phyloP scores from a whole-genome alignment of 2,113 vertebrate genomes.

The Chiloscyllium plagiosum region DNA sequence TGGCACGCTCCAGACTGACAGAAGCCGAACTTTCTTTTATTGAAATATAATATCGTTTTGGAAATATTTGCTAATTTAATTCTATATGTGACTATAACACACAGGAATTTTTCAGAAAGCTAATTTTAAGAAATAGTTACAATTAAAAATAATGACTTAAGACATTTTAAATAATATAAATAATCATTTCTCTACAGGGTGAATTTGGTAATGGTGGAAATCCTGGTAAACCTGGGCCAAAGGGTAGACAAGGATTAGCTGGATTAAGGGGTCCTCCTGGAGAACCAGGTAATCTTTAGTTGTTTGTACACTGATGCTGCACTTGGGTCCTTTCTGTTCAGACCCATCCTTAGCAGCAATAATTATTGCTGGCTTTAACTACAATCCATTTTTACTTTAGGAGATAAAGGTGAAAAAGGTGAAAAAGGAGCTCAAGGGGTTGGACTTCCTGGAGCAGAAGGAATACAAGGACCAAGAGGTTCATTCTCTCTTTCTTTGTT shows the following conservation, averaged over 20 bases:
- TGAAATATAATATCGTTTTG: not conserved
- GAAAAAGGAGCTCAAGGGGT: conserved; percentile 46
- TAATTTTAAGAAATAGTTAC: not conserved
- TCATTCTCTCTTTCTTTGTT: not conserved
- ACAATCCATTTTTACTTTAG: conserved; percentile 42
- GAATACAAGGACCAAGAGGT: conserved; percentile 55
- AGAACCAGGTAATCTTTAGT: conserved; percentile 47
- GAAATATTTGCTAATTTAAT: not conserved
- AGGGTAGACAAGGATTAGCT: conserved; percentile 53
- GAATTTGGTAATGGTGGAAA: conserved; percentile 55
- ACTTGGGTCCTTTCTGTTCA: not conserved
- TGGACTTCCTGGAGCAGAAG: conserved; percentile 50
- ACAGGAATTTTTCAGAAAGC: not conserved
- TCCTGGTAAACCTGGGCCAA: conserved; percentile 51
- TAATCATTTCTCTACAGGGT: conserved; percentile 46
- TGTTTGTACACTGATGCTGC: not conserved
- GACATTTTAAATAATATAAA: not conserved
- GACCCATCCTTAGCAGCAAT: not conserved
- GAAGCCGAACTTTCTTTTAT: not conserved
- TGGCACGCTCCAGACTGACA: not conserved
- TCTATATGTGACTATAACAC: not conserved
- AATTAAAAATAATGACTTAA: not conserved
- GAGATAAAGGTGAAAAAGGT: conserved; percentile 57
- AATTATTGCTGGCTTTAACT: not conserved
- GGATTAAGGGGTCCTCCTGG: conserved; percentile 54